Conservation (phyloP, 2,113 vertebrate species). For the Carlito syrichta region DNA sequence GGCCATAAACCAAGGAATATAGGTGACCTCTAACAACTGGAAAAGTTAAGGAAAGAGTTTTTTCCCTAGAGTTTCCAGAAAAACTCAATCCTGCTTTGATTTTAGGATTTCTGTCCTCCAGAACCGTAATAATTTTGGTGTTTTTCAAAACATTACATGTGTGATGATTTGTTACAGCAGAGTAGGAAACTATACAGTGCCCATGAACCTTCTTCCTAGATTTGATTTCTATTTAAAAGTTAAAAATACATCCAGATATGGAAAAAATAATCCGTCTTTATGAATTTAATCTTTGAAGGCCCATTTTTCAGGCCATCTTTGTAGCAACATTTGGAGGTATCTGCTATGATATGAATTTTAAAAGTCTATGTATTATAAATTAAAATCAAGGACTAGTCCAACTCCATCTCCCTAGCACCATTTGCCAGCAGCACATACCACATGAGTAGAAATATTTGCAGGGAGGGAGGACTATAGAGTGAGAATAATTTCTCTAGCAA, state of each 20-base stretch:
- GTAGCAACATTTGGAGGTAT: not conserved
- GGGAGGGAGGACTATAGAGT: not conserved
- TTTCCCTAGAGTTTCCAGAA: not conserved
- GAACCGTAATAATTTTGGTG: not conserved
- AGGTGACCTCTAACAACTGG: not conserved
- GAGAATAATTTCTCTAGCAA: conserved; percentile 12
- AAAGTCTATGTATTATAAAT: not conserved
- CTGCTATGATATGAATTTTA: not conserved
- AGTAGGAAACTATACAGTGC: not conserved
- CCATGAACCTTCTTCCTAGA: not conserved
- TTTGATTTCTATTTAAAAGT: conserved; percentile 10
- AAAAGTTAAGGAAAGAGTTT: not conserved
- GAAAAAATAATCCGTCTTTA: conserved; percentile 5
- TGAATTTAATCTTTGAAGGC: conserved; percentile 2
- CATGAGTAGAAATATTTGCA: not conserved
- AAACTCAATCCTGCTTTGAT: not conserved
- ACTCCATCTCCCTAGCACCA: not conserved
- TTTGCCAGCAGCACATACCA: not conserved
- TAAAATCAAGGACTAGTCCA: conserved; percentile 31
- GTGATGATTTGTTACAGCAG: not conserved
- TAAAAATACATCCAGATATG: not conserved
- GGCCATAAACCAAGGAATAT: not conserved
- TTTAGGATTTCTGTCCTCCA: not conserved
- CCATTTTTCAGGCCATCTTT: not conserved
- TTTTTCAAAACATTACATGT: not conserved